Evolutionary conservation across 2,888 invertebrate species (phyloP).

Genomic region (Caenorhabditis angaria): DNA sequence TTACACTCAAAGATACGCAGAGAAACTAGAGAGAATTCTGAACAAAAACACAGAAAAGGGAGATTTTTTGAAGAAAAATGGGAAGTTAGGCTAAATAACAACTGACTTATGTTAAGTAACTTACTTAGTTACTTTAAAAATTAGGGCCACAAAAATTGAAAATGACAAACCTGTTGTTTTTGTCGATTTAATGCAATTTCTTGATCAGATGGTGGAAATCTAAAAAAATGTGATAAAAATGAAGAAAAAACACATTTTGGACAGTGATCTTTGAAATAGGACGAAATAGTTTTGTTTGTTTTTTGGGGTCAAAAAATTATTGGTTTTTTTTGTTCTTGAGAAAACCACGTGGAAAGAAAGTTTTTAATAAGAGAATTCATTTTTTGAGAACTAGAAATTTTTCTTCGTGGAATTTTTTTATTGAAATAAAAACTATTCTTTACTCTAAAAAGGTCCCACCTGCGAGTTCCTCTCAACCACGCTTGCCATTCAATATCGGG

Average conservation of each 20-base stretch:
- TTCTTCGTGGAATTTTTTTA: no score
- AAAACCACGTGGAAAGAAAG: no score
- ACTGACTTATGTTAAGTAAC: no score
- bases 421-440: no score
- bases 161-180: slow-evolving; percentile 56
- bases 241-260: neutral
- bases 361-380: no score
- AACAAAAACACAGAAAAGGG: neutral
- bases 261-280: slow-evolving; percentile 1
- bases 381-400: no score
- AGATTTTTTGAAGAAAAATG: no score
- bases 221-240: neutral
- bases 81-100: no score
- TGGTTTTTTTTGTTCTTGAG: no score
- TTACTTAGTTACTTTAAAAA: no score
- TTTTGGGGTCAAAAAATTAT: no score
- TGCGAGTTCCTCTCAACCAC: slow-evolving; percentile 65
- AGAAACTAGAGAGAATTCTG: neutral
- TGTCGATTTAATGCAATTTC: slow-evolving; percentile 63
- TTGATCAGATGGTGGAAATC: slow-evolving; percentile 66
- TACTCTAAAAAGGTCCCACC: no score
- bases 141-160: neutral
- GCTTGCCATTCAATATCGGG: slow-evolving; percentile 69
- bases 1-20: neutral
- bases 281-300: neutral